A percentile compares a stretch with the other conserved stretches of the same genome.
phyloP scores from a whole-genome alignment of 2,888 invertebrate species.

The Xestia xanthographa region DNA sequence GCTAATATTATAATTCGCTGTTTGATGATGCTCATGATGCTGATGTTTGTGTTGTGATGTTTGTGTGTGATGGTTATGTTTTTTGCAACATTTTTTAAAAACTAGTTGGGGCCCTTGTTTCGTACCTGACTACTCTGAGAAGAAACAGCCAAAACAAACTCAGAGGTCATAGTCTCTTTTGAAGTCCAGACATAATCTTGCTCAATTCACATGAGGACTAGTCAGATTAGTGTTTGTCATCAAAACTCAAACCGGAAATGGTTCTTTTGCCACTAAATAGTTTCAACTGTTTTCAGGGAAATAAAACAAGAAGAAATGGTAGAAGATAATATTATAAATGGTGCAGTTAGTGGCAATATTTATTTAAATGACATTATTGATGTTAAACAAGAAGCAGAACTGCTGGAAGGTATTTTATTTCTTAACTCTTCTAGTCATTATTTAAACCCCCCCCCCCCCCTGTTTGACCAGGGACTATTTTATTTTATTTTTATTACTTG shows the following conservation, averaged over 20 bases:
- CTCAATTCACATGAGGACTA: too few species aligned
- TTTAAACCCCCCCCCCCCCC: neutral
- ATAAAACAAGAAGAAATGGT: slow-evolving; percentile 38
- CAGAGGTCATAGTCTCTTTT: too few species aligned
- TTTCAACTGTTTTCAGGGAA: slow-evolving; percentile 35
- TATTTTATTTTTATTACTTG: neutral
- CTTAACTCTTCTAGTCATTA: neutral
- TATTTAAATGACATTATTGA: slow-evolving; percentile 43
- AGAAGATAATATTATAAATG: slow-evolving; percentile 19
- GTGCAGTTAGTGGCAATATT: slow-evolving; percentile 3
- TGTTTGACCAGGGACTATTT: neutral
- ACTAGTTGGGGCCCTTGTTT: too few species aligned
- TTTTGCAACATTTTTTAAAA: too few species aligned
- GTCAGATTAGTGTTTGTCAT: too few species aligned
- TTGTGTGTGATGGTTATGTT: too few species aligned
- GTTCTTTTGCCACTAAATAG: neutral
- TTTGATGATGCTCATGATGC: too few species aligned
- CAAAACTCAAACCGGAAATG: neutral
- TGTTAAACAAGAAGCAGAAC: slow-evolving; percentile 50
- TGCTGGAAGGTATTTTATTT: slow-evolving; percentile 53
- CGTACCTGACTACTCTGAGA: too few species aligned
- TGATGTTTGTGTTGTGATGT: too few species aligned
- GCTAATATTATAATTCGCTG: neutral
- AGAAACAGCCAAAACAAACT: too few species aligned
- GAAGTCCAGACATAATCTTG: too few species aligned